Evolutionary conservation across 2,797 vertebrate genomes (phyloP), one percentile per base, ranked within the genome.

Genomic region (Gymnocypris eckloni): DNA sequence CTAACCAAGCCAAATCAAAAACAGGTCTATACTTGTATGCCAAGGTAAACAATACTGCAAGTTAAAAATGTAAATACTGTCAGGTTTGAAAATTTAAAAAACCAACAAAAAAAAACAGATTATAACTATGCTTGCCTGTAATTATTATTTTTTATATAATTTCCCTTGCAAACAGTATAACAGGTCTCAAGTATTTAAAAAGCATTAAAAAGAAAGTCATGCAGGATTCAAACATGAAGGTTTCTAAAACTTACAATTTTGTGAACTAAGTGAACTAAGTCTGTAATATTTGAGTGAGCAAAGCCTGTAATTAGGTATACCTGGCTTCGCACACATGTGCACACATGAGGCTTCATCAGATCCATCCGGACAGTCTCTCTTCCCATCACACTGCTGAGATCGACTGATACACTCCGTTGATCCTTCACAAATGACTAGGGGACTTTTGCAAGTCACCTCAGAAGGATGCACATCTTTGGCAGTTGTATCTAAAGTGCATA

Each of bases 341-440:
- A 86, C 22, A 2, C 95, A 96, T 13, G 85, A 76, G 18, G 54
- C 5, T 64, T 93, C 92, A 86, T 93, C 92, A 10, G 86, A 90
- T 6, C 90, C 91, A 92, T 96, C 94, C 18, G 92, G 93, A 50
- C 96, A 96, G 88, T 96, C 96, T 11, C 9, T 91, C 37, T 92
- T 92, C 8, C 96, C 95, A 18, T 98, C 95, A 69, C 97, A 98
- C 66, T 96, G 3, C 52, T 94, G 95, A 50, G 92, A 91, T 7
- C 86, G 90, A 71, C 94, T 90, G 79, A 98, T 87, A 0, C 97
- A 98, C 54, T 92, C 88, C 0, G 90, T 89, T 18, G 94, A 95
- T 0, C 94, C 92, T 4, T 16, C 93, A 90, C 97, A 98, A 43
- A 82, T 89, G 20, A 96, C 43, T 1, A 89, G 91, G 0, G 94